Percentiles rank a stretch among this genome's conserved stretches.
phyloP scores from a whole-genome alignment of 1,140 invertebrate genomes.

The Drosophila kurseongensis region DNA sequence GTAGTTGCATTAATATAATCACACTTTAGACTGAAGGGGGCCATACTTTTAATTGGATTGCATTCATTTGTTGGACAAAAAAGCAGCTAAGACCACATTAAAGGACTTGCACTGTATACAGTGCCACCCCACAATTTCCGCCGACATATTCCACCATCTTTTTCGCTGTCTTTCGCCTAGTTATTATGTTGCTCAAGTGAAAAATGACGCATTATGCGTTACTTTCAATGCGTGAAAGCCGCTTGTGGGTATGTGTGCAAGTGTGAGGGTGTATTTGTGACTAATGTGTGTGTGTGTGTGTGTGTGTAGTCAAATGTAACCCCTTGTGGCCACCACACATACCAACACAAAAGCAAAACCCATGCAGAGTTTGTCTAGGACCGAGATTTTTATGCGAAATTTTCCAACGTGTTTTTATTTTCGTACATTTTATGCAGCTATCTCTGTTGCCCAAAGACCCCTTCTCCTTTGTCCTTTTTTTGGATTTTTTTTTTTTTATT shows the following conservation, averaged over 20 bases:
- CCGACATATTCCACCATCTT: conserved; percentile 27
- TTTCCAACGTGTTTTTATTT: conserved; percentile 47
- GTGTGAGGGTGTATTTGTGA: conserved; percentile 4
- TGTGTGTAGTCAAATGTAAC: conserved; percentile 55
- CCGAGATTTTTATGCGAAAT: conserved; percentile 61
- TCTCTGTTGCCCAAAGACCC: conserved; percentile 4
- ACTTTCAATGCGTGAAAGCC: conserved; percentile 44
- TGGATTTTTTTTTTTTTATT: conserved; percentile 24
- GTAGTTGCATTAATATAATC: background rate
- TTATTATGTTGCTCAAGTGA: conserved; percentile 71
- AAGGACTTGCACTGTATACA: conserved; percentile 1
- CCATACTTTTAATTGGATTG: conserved; percentile 5
- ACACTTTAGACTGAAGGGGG: background rate
- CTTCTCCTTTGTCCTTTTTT: background rate
- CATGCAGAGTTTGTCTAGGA: conserved; percentile 50
- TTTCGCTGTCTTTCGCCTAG: conserved; percentile 35
- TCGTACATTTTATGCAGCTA: conserved; percentile 25
- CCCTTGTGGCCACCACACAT: conserved; percentile 43
- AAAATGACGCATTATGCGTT: conserved; percentile 75
- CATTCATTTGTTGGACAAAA: background rate
- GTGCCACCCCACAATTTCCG: background rate
- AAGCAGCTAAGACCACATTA: conserved; percentile 1
- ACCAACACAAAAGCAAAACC: conserved; percentile 6
- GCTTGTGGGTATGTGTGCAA: conserved; percentile 13
- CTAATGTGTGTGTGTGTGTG: background rate